Conservation (phyloP, 2,888 invertebrate genomes). For the Mystacides longicornis region DNA sequence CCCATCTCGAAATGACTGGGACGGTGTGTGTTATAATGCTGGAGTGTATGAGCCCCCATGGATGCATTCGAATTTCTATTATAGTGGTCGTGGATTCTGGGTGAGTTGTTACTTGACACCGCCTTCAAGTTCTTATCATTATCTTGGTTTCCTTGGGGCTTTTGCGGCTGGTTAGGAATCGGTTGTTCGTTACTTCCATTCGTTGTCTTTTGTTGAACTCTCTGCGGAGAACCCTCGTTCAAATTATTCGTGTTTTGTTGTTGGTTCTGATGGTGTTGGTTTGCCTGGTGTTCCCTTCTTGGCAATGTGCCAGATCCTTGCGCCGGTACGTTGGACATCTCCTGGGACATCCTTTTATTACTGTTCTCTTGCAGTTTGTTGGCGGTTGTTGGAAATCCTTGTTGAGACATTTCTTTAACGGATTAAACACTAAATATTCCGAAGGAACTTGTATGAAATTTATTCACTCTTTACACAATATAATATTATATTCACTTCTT, state of each 20-base stretch:
- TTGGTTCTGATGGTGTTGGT: slow-evolving; percentile 25
- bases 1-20: slow-evolving; percentile 49
- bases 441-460: no score
- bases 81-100: slow-evolving; percentile 31
- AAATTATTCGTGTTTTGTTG: slow-evolving; percentile 15
- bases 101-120: slow-evolving; percentile 27
- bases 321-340: slow-evolving; percentile 35
- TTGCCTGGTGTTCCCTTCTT: slow-evolving; percentile 19
- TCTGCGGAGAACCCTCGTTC: slow-evolving; percentile 18
- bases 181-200: slow-evolving; percentile 12
- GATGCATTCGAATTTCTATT: slow-evolving; percentile 30
- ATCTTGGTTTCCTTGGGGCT: slow-evolving; percentile 18
- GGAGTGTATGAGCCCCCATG: slow-evolving; percentile 31
- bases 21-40: slow-evolving; percentile 34
- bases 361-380: slow-evolving; percentile 44
- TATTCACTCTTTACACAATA: no score
- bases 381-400: slow-evolving; percentile 41
- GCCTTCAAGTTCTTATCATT: slow-evolving; percentile 30
- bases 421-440: no score
- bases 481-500: no score
- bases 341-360: slow-evolving; percentile 42
- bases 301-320: slow-evolving; percentile 20
- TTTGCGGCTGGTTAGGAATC: slow-evolving; percentile 11
- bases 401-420: slow-evolving; percentile 40
- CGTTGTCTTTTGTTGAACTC: slow-evolving; percentile 27